Percentiles rank a stretch among this genome's conserved stretches.
Evolutionary conservation across 2,888 invertebrate genomes (phyloP).

Genomic region (Drosophila kambysellisi): DNA sequence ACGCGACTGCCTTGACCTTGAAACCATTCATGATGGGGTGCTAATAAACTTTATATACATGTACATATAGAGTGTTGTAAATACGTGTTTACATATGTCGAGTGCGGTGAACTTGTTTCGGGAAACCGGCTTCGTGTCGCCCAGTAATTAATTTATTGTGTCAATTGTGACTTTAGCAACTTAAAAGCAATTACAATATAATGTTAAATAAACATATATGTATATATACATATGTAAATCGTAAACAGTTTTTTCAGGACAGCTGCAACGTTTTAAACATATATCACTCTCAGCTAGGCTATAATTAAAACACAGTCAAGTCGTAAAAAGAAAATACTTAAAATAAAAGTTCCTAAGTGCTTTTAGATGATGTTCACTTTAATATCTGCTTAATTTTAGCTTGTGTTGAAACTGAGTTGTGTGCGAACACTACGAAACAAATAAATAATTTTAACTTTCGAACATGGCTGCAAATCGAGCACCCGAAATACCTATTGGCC

Average conservation of each 20-base stretch:
- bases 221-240: background rate
- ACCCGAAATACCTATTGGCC: background rate
- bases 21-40: slow-evolving; percentile 42
- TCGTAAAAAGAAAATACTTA: background rate
- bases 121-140: background rate
- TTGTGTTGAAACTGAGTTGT: background rate
- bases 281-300: background rate
- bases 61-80: background rate
- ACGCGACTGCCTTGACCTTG: slow-evolving; percentile 46
- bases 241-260: background rate
- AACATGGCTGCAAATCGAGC: slow-evolving; percentile 29
- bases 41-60: slow-evolving; percentile 13
- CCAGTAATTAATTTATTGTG: background rate
- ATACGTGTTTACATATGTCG: background rate
- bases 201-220: background rate
- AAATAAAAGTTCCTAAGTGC: background rate
- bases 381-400: background rate
- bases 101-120: slow-evolving; percentile 3
- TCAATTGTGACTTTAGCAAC: too few species aligned
- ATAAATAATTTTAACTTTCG: background rate
- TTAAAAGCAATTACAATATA: background rate
- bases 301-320: background rate
- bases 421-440: background rate
- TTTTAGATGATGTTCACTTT: background rate
- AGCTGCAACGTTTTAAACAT: background rate